Percentiles rank a stretch among this genome's conserved stretches.
phyloP scores from a whole-genome alignment of 2,888 invertebrate species.

The Clepsis dumicolana region DNA sequence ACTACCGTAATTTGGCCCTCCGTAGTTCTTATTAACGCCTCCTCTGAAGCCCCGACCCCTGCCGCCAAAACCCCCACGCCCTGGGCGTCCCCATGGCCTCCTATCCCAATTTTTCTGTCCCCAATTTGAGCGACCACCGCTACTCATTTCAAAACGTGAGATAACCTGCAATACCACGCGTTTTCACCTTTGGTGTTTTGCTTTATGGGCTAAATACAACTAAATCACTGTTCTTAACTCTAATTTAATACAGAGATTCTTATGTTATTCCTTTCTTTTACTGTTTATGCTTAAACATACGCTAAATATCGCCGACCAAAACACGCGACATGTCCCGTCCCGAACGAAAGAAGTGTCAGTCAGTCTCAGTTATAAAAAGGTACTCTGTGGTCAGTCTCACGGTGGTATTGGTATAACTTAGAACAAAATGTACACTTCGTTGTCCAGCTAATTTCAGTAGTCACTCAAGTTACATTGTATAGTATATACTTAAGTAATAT shows the following conservation, averaged over 20 bases:
- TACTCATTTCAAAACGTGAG: constrained; percentile 22
- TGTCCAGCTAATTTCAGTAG: no score
- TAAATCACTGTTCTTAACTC: neutral
- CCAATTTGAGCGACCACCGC: constrained; percentile 37
- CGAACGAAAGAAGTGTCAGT: neutral
- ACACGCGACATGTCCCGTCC: neutral
- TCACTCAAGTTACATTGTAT: no score
- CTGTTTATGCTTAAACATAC: constrained; percentile 20
- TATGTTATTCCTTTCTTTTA: neutral
- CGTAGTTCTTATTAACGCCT: constrained; percentile 42
- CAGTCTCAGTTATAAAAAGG: no score
- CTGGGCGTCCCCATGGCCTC: constrained; percentile 22
- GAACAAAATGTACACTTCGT: no score
- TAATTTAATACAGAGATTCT: neutral
- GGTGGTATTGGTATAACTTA: no score
- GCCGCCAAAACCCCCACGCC: constrained; percentile 38
- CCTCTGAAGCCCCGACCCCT: constrained; percentile 49
- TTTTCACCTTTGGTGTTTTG: constrained; percentile 2
- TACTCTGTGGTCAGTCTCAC: no score
- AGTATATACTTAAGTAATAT: no score
- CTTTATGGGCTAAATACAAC: neutral
- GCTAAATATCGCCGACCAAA: neutral
- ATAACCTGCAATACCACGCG: constrained; percentile 23
- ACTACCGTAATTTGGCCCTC: constrained; percentile 42
- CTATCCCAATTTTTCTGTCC: constrained; percentile 36